These are phyloP conservation scores for Pristionchus arcanus DNA, from an alignment of 2,888 invertebrate genomes.

Conservation along the genomic window DNA sequence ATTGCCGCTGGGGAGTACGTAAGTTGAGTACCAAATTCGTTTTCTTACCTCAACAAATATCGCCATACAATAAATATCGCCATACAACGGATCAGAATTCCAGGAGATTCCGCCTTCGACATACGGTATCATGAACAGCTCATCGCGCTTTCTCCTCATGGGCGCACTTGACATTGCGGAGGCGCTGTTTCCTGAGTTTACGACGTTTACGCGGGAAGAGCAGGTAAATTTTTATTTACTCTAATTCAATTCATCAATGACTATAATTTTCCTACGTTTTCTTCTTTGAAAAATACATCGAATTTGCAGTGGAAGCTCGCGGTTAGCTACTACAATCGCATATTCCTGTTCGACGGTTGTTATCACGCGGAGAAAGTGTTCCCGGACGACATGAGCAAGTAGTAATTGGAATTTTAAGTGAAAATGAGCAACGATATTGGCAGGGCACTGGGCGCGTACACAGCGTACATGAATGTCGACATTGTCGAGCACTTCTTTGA, in stretches of 20 bases:
- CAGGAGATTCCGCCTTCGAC: neutral
- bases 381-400: slow-evolving; percentile 17
- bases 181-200: neutral
- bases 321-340: neutral
- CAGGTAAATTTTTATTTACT: slow-evolving; percentile 37
- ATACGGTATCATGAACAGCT: neutral
- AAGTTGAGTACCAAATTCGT: neutral
- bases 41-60: too few relatives aligned
- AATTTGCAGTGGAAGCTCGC: neutral
- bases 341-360: neutral
- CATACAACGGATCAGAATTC: neutral
- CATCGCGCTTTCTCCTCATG: neutral
- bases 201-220: neutral
- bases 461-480: neutral
- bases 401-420: too few relatives aligned
- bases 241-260: too few relatives aligned
- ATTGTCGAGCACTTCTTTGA: slow-evolving; percentile 5
- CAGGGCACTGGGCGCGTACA: neutral
- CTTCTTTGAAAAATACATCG: neutral
- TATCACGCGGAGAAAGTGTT: neutral
- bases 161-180: slow-evolving; percentile 14
- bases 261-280: too few relatives aligned
- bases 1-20: neutral
- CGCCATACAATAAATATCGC: too few relatives aligned
- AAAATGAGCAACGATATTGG: neutral